Conservation (phyloP, 2,113 vertebrate genomes). For the Ciconia boyciana region DNA sequence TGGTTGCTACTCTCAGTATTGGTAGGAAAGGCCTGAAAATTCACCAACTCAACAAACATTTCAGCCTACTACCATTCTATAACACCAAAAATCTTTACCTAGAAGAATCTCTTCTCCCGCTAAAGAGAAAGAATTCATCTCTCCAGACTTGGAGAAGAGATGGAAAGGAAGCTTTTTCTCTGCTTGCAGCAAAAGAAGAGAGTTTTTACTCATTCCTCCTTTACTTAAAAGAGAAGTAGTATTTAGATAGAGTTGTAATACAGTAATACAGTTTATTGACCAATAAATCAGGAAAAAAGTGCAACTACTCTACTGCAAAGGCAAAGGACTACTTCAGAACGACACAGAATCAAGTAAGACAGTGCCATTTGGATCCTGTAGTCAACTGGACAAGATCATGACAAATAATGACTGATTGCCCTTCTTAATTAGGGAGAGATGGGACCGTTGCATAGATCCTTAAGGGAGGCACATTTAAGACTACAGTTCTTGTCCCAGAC, state of each 20-base stretch:
- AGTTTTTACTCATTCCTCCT: neutral
- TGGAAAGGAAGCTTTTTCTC: neutral
- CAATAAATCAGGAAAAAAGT: neutral
- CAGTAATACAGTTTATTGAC: neutral
- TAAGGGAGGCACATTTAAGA: neutral
- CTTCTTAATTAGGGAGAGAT: neutral
- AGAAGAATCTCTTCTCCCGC: neutral
- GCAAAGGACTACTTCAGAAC: neutral
- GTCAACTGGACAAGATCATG: neutral
- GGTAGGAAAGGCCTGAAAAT: neutral
- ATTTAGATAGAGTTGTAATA: neutral
- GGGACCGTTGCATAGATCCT: neutral
- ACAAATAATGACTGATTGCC: neutral
- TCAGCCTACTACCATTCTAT: neutral
- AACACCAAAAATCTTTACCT: neutral
- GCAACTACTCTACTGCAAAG: neutral
- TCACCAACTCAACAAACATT: neutral
- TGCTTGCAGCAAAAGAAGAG: neutral
- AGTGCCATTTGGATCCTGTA: neutral
- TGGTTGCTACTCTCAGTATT: neutral
- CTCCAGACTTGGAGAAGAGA: neutral
- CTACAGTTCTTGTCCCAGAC: neutral
- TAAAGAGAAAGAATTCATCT: neutral
- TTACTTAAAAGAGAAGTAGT: neutral
- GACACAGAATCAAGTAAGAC: neutral